Evolutionary conservation across 2,113 vertebrate species (phyloP), one percentile per base, ranked within the genome.

Genomic region (Mesoclemmys tuberculata): DNA sequence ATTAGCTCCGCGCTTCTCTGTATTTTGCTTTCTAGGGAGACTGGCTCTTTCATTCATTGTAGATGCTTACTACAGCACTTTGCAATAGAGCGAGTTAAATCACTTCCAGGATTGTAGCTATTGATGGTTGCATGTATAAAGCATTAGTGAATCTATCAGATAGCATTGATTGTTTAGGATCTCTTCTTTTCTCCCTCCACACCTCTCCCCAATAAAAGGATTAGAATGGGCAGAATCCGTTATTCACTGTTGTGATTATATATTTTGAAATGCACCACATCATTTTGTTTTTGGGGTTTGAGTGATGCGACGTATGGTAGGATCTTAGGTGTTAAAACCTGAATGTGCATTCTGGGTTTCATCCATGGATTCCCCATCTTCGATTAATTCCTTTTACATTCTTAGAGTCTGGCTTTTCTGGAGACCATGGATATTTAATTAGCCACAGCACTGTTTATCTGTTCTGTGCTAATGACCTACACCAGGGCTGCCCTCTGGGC

Each of bases 1-100:
- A 98, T 98, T 97, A 97, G 91, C 92, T 4, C 84, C 1, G 2
- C 51, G 94, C 91, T 88, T 90, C 95, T 94, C 94, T 94, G 95
- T 97, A 92, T 97, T 97, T 97, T 96, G 96, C 97, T 96, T 97
- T 97, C 97, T 77, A 95, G 97, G 97, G 95, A 96, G 95, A 64
- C 51, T 6, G 87, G 88, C 93, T 94, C 87, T 2, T 55, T 89
- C 93, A 4, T 80, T 93, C 48, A 80, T 80, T 38, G 0, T 84
- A 89, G 92, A 89, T 90, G 96, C 96, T 97, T 91, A 38, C 94
- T 38, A 3, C 10, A 80, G 97, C 96, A 92, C 95, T 95, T 84
- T 64, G 94, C 80, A 44, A 54, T 2, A 5, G 0, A 1, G 54
- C 1, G 2, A 44, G 81, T 21, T 77, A 58, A 87, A 16, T 77